These are phyloP conservation scores for Drosophila differens DNA, from an alignment of 2,888 invertebrate species.

Conservation along the genomic window DNA sequence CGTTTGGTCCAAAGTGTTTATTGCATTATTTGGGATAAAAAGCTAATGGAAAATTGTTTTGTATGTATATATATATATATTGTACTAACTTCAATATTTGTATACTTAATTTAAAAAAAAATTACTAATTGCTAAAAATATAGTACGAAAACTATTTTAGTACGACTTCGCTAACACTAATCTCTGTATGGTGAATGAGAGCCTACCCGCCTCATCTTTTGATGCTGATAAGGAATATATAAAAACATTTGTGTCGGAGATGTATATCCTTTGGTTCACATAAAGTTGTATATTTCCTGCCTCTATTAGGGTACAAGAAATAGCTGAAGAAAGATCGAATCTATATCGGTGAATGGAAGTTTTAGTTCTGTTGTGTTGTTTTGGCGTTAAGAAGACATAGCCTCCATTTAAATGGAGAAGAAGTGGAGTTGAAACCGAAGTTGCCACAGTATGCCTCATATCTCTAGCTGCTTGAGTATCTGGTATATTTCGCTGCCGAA, in stretches of 20 bases:
- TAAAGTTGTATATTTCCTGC: neutral
- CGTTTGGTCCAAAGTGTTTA: neutral
- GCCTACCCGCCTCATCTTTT: neutral
- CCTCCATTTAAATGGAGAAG: constrained; percentile 69
- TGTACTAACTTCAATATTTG: no score
- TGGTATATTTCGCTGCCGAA: constrained; percentile 17
- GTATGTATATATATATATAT: no score
- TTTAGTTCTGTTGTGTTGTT: constrained; percentile 12
- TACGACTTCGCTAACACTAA: no score
- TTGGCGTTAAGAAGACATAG: constrained; percentile 31
- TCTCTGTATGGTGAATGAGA: neutral
- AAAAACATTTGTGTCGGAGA: neutral
- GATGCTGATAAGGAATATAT: neutral
- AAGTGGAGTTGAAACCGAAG: constrained; percentile 51
- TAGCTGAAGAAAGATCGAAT: constrained; percentile 27
- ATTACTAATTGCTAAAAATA: neutral
- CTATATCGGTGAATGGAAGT: constrained; percentile 2
- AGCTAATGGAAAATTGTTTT: neutral
- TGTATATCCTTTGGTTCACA: neutral
- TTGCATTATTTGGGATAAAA: neutral
- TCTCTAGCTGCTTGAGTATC: constrained; percentile 38
- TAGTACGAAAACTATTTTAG: no score
- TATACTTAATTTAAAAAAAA: no score
- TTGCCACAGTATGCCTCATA: constrained; percentile 51
- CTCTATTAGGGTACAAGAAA: neutral